Base-by-base conservation (phyloP, 2,888 invertebrate genomes). In the Auanema sp. region DNA sequence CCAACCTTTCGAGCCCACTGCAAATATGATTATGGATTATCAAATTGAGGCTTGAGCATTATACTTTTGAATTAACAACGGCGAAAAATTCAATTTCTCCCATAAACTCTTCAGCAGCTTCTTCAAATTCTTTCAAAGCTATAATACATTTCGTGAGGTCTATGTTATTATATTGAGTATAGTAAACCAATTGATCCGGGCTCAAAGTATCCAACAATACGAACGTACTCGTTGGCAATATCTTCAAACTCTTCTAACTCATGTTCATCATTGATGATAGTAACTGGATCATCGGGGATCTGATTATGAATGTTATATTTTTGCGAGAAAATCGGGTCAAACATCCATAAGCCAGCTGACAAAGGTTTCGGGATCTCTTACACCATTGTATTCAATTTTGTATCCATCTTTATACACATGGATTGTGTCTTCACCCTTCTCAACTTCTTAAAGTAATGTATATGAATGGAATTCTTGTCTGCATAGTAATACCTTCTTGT, bases 331-430 rank as follows among this genome's bases (percentile, higher is more conserved):
- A 47, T 3, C 6, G 6, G 49, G 47, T 40, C 5, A 6, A 44
- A 83, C 83, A 74, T 83, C 83, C 83, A 83, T 83, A n/a, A 83
- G 69, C 83, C 83, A 83, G 14, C 78, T 78, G 21, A 84, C 82
- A 60, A 83, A 83, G 2, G 81, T 81, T 60, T 83, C 83, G 40
- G 83, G 83, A 65, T 83, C 83, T 14, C 83, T 69, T 58, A 83
- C 82, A 43, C 83, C 83, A 58, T 80, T 79, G 75, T 83, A 83
- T 57, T 84, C 83, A 49, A 83, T 83, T 67, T 83, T 79, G 66
- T 83, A 83, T 52, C 83, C 83, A 60, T 83, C 83, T 64, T 83
- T 80, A 69, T 83, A 83, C 23, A 83, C 83, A 65, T 83, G 81
- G 56, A 82, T 79, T 11, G 80, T 81, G 64, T 83, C 82, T 56